Base-by-base conservation (phyloP, 2,113 vertebrate genomes). In the Callionymus lyra region DNA sequence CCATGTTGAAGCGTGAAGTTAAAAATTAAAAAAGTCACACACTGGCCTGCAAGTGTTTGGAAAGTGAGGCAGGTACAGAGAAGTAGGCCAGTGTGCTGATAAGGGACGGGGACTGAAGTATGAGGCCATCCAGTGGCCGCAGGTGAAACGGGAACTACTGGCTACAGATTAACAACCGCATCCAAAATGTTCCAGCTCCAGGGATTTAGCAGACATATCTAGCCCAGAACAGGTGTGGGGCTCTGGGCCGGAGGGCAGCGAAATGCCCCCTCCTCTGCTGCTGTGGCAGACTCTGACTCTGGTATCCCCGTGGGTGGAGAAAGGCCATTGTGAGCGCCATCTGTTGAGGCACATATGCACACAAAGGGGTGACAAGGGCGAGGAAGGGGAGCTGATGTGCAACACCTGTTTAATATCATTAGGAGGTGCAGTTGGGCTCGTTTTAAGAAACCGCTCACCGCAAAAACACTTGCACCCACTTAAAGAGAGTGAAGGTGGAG, bases 321-420 rank as follows among this genome's bases (percentile, higher is more conserved):
- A 50, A 41, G 21, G 41, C 54, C 50, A 69, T 75, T 83, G 74
- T 78, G 58, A 56, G 31, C 2, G 27, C 79, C 79, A 78, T 80
- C 77, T 82, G 79, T 65, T 71, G 51, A 50, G 45, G 55, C 62
- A 70, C 58, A 62, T 38, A 10, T 9, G 0, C 50, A 40, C 56
- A 61, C 54, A 76, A 76, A 61, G 52, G 34, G 64, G 52, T 21
- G 44, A 56, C 16, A 17, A 56, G 47, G 36, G 47, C 21, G 31
- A 41, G n/a, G 27, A 44, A 38, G 47, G 31, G 19, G 35, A 32
- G 35, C 58, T 63, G 60, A 68, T 65, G 70, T 65, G 62, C 50
- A 55, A 12, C 21, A 60, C 49, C 66, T 70, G 56, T 55, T 69
- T 68, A 71, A 80, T 68, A 63, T 74, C 72, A 74, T 79, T 65